phyloP scores from a whole-genome alignment of 2,797 vertebrate species.

The Corythornis leucogaster region DNA sequence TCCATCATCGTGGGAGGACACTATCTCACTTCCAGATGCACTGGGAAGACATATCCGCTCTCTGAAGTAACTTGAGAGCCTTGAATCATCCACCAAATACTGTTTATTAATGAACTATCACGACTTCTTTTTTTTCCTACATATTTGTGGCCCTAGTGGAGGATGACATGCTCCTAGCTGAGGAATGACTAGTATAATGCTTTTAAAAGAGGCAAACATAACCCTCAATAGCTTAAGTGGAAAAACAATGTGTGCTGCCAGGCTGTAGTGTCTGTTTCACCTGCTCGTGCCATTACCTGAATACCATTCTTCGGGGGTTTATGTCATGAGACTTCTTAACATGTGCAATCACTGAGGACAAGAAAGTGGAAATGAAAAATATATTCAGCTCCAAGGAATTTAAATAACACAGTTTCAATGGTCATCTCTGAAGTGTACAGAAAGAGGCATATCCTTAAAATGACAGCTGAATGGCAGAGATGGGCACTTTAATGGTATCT shows the following conservation, averaged over 20 bases:
- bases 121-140: constrained; percentile 29
- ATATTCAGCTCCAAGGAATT: neutral
- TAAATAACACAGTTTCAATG: neutral
- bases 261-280: neutral
- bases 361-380: constrained; percentile 32
- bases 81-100: constrained; percentile 16
- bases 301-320: neutral
- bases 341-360: neutral
- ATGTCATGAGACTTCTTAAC: neutral
- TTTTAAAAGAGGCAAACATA: constrained; percentile 27
- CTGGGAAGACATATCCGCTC: neutral
- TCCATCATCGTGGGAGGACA: constrained; percentile 21
- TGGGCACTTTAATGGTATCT: neutral
- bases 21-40: constrained; percentile 18
- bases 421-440: neutral
- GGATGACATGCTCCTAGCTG: neutral
- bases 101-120: constrained; percentile 41
- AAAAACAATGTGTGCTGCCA: neutral
- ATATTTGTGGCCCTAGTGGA: neutral
- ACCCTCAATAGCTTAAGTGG: neutral
- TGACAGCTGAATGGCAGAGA: neutral
- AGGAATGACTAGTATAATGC: neutral
- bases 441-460: neutral
- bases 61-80: neutral
- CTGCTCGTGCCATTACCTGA: neutral